phyloP scores from a whole-genome alignment of 2,113 vertebrate genomes.

The Lathamus discolor region DNA sequence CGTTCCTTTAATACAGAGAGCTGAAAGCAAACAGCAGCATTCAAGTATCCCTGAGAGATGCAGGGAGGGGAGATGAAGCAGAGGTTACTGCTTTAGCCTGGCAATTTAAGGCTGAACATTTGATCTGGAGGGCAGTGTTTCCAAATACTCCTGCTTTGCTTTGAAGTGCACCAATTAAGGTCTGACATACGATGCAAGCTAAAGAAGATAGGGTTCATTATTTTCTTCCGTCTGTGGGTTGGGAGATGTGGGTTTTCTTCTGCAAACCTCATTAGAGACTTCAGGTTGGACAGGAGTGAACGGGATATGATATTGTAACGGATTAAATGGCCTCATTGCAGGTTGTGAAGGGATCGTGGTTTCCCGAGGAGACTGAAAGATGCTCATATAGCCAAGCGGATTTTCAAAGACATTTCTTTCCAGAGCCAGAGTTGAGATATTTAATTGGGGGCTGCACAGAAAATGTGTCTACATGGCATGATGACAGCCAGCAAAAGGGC shows the following conservation, averaged over 20 bases:
- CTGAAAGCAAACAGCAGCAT: not conserved
- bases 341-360: not conserved
- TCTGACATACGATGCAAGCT: fast-evolving
- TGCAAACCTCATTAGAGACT: constrained; percentile 23
- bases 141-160: not conserved
- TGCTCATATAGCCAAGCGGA: not conserved
- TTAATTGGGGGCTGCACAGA: not conserved
- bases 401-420: constrained; percentile 5
- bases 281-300: not conserved
- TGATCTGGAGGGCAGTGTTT: not conserved
- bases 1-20: not conserved
- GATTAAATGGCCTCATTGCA: not conserved
- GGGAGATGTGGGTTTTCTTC: not conserved
- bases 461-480: not conserved
- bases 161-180: not conserved
- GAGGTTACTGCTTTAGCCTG: not conserved
- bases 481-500: not conserved
- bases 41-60: fast-evolving
- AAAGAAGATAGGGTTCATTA: not conserved
- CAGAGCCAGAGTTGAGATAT: not conserved
- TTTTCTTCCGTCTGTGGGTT: not conserved
- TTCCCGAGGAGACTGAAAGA: not conserved
- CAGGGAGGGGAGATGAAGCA: fast-evolving
- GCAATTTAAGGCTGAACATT: not conserved
- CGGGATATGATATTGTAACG: not conserved